A percentile compares a stretch with the other conserved stretches of the same genome.
phyloP scores from a whole-genome alignment of 2,797 vertebrate genomes.

The Tarsius wallacei region DNA sequence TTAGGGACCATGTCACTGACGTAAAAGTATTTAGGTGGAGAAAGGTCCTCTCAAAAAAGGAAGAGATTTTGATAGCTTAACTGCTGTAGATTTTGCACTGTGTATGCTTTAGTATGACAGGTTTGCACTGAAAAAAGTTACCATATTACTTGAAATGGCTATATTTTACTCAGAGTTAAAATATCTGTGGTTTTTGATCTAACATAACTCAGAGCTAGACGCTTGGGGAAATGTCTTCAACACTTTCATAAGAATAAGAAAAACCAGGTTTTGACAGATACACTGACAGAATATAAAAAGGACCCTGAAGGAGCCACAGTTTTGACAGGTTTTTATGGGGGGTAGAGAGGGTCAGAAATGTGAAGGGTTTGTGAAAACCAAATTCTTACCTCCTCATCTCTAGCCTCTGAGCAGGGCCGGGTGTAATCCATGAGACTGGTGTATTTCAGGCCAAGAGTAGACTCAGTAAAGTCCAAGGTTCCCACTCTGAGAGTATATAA shows the following conservation, averaged over 20 bases:
- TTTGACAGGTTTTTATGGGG: conserved; percentile 51
- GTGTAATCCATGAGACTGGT: neutral
- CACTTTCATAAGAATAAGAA: conserved; percentile 69
- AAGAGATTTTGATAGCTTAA: neutral
- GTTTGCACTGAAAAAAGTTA: neutral
- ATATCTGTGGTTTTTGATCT: neutral
- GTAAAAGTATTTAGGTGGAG: neutral
- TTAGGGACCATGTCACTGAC: neutral
- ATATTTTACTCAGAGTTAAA: conserved; percentile 48
- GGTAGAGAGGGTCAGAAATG: neutral
- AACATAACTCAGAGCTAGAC: conserved; percentile 28
- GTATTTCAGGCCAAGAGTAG: neutral
- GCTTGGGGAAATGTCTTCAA: conserved; percentile 64
- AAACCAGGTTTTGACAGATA: conserved; percentile 66
- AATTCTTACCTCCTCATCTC: neutral
- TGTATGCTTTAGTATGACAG: conserved; percentile 31
- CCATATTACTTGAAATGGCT: conserved; percentile 18
- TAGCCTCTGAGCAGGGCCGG: neutral
- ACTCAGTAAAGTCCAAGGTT: neutral
- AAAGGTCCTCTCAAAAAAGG: neutral
- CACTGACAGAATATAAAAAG: conserved; percentile 65
- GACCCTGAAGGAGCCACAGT: neutral
- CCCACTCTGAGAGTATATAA: neutral
- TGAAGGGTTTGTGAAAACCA: conserved; percentile 52
- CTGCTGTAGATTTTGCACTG: neutral